Percentiles rank a stretch among this genome's conserved stretches.
Evolutionary conservation across 2,113 vertebrate species (phyloP).

Genomic region (Coracopsis vasa): DNA sequence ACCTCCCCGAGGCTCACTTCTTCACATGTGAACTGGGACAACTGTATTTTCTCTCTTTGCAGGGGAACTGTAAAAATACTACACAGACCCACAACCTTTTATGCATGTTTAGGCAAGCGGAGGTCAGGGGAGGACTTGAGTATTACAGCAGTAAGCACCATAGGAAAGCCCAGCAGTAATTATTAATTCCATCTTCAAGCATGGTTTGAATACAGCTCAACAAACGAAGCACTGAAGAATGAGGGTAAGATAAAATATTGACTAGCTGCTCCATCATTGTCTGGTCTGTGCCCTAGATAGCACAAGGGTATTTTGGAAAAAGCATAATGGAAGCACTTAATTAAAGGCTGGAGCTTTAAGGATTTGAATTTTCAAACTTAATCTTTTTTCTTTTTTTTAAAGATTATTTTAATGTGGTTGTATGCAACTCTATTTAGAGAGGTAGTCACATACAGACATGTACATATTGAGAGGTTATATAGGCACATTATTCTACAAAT

Average conservation of each 20-base stretch:
- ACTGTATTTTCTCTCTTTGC: neutral
- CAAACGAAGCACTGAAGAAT: slow-evolving; percentile 26
- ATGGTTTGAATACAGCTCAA: neutral
- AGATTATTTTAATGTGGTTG: neutral
- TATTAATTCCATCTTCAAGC: slow-evolving; percentile 47
- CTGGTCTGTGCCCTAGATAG: slow-evolving; percentile 25
- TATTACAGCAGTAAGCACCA: neutral
- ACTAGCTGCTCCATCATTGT: slow-evolving; percentile 42
- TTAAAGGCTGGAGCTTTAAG: neutral
- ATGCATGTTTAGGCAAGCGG: neutral
- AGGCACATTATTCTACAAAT: neutral
- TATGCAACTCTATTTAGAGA: neutral
- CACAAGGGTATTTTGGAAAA: neutral
- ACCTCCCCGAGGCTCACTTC: neutral
- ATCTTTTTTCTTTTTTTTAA: neutral
- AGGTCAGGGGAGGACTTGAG: neutral
- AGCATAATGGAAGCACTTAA: neutral
- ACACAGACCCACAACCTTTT: neutral
- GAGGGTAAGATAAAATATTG: slow-evolving; percentile 57
- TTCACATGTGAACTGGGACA: neutral
- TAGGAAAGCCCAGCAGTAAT: slow-evolving; percentile 39
- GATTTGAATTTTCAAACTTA: neutral
- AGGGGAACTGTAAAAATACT: neutral
- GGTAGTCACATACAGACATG: neutral
- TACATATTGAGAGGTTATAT: neutral